These are phyloP conservation scores for Nerophis ophidion DNA, from an alignment of 2,113 vertebrate species.

Conservation along the genomic window DNA sequence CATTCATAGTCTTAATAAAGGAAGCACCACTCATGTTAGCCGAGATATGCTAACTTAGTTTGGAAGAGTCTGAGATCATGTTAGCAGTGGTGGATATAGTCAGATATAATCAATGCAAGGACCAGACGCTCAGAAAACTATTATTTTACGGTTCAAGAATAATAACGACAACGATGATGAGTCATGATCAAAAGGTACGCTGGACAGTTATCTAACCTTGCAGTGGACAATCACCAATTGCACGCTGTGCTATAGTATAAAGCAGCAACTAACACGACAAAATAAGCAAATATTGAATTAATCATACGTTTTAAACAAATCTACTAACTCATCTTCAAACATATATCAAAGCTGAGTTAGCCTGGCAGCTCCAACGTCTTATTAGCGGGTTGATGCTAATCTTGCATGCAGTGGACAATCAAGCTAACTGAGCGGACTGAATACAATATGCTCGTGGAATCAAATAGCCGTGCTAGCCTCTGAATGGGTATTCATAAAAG, in stretches of 20 bases:
- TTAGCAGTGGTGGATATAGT: neutral
- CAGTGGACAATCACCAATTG: slow-evolving; percentile 1
- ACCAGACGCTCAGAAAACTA: neutral
- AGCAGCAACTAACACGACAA: neutral
- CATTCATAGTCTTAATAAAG: too few species aligned
- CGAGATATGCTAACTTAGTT: neutral
- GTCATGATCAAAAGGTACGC: neutral
- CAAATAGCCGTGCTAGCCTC: neutral
- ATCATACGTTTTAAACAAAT: neutral
- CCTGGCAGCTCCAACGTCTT: neutral
- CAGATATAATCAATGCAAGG: neutral
- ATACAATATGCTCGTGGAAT: slow-evolving; percentile 1
- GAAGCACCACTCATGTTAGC: neutral
- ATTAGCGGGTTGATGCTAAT: slow-evolving; percentile 36
- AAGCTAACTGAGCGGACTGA: slow-evolving; percentile 29
- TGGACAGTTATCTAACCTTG: slow-evolving; percentile 15
- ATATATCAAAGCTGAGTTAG: neutral
- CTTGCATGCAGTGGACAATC: slow-evolving; percentile 15
- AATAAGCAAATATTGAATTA: neutral
- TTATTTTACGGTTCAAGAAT: neutral
- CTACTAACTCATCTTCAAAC: neutral
- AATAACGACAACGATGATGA: neutral
- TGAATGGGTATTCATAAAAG: neutral
- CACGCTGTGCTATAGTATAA: neutral
- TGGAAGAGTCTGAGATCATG: neutral